These are phyloP conservation scores for Drosophila bocqueti DNA, from an alignment of 1,140 invertebrate species.

Conservation along the genomic window DNA sequence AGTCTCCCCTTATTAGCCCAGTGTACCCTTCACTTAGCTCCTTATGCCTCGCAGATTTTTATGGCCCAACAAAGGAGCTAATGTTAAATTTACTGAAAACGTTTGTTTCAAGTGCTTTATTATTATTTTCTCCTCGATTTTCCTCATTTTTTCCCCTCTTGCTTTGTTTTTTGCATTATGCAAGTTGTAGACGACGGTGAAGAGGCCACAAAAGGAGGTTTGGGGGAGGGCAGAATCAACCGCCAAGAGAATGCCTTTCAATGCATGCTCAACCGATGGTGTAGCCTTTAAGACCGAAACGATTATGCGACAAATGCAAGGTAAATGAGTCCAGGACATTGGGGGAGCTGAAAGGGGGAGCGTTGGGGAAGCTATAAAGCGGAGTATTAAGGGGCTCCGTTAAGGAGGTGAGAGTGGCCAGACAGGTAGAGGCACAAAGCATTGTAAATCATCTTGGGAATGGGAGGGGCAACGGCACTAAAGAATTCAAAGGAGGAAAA, in stretches of 20 bases:
- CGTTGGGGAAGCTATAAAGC: constrained; percentile 6
- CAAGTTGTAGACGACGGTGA: constrained; percentile 21
- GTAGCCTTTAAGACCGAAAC: constrained; percentile 60
- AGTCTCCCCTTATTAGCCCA: neutral
- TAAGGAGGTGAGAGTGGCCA: constrained; percentile 18
- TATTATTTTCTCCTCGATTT: constrained; percentile 65
- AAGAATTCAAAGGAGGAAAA: constrained; percentile 38
- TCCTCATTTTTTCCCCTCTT: constrained; percentile 32
- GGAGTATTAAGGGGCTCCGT: neutral
- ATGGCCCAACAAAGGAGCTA: constrained; percentile 75
- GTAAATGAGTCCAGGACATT: constrained; percentile 60
- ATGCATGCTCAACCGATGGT: constrained; percentile 61
- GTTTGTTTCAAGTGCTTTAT: constrained; percentile 83
- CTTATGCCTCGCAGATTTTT: constrained; percentile 58
- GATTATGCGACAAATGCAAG: constrained; percentile 74
- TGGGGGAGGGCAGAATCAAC: constrained; percentile 11
- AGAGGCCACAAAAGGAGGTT: constrained; percentile 5
- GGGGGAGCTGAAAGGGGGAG: neutral
- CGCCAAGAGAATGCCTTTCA: constrained; percentile 42
- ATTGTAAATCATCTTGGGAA: constrained; percentile 73
- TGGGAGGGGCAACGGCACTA: constrained; percentile 43
- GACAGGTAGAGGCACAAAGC: constrained; percentile 50
- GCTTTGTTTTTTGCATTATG: constrained; percentile 56
- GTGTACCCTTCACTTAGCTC: constrained; percentile 20
- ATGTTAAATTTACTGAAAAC: constrained; percentile 84